Conservation (phyloP, 2,888 invertebrate genomes). For the Gerris lacustris region DNA sequence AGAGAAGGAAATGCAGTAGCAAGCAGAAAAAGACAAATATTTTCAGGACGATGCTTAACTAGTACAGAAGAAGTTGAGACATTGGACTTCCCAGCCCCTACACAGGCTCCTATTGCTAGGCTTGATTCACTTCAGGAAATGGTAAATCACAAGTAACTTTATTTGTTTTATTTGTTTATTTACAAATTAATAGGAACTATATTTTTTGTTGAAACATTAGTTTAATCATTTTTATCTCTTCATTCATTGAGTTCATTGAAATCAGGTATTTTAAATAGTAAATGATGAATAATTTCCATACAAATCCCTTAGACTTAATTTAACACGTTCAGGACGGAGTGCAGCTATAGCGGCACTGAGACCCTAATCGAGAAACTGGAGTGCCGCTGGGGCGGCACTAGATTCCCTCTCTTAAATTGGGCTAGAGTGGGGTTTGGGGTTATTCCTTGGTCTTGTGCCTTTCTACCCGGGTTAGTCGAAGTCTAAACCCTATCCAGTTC, state of each 20-base stretch:
- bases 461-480: too few relatives aligned
- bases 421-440: too few relatives aligned
- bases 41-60: constrained; percentile 27
- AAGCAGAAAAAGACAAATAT: constrained; percentile 29
- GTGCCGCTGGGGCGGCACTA: too few relatives aligned
- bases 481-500: too few relatives aligned
- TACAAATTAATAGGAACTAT: neutral
- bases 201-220: neutral
- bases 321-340: too few relatives aligned
- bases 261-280: too few relatives aligned
- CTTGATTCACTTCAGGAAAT: constrained; percentile 33
- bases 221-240: neutral
- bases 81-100: constrained; percentile 21
- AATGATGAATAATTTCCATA: too few relatives aligned
- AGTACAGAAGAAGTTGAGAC: constrained; percentile 29
- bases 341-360: too few relatives aligned
- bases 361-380: too few relatives aligned
- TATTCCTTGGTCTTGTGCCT: too few relatives aligned
- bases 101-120: constrained; percentile 30
- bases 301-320: too few relatives aligned
- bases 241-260: neutral
- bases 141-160: constrained; percentile 20
- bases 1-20: constrained; percentile 19
- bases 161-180: neutral
- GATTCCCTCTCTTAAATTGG: too few relatives aligned